These are phyloP conservation scores for Pteronura brasiliensis DNA, from an alignment of 2,113 vertebrate species.

Conservation along the genomic window DNA sequence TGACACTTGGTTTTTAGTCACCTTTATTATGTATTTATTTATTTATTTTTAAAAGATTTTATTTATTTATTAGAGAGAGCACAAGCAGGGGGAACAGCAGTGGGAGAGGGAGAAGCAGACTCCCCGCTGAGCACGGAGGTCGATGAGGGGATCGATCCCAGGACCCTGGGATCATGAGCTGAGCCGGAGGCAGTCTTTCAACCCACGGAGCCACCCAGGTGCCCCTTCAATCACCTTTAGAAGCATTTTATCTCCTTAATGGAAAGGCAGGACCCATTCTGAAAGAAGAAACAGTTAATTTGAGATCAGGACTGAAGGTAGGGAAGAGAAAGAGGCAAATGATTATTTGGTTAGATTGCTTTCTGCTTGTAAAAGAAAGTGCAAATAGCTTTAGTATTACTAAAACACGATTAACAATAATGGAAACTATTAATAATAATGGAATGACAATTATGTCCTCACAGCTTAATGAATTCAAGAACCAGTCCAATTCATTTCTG, in stretches of 20 bases:
- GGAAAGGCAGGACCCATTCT: neutral
- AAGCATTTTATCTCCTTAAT: neutral
- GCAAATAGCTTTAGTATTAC: neutral
- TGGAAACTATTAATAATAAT: neutral
- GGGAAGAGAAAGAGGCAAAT: neutral
- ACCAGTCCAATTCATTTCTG: neutral
- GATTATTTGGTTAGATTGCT: neutral
- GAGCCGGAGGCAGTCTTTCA: too few species aligned
- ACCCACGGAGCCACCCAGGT: too few species aligned
- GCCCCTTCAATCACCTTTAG: neutral
- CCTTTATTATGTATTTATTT: too few species aligned
- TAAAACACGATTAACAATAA: neutral
- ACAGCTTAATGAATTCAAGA: neutral
- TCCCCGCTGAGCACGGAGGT: too few species aligned
- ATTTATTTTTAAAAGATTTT: too few species aligned
- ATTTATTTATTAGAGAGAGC: too few species aligned
- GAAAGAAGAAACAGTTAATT: neutral
- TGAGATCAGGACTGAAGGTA: neutral
- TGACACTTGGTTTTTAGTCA: neutral
- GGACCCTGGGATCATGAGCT: too few species aligned
- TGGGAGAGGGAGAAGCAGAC: too few species aligned
- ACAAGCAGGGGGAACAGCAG: too few species aligned
- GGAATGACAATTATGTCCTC: neutral
- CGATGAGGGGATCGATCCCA: too few species aligned
- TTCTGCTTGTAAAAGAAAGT: constrained; percentile 1